Conservation (phyloP, 1,140 invertebrate genomes). For the Lordiphosa stackelbergi region DNA sequence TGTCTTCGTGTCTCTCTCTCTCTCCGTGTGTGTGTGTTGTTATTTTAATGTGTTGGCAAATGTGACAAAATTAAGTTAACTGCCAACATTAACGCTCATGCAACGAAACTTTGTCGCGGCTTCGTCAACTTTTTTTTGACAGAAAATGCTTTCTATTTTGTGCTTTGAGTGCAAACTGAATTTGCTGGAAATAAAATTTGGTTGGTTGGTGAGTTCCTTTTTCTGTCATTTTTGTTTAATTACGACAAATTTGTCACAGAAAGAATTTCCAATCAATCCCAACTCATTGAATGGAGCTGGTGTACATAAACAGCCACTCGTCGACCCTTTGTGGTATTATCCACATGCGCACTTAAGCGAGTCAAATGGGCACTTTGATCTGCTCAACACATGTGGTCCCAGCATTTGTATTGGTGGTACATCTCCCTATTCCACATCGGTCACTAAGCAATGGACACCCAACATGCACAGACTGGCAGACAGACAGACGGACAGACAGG, state of each 20-base stretch:
- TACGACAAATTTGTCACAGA: neutral
- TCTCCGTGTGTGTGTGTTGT: conserved; percentile 23
- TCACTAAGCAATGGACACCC: conserved; percentile 61
- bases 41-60: conserved; percentile 72
- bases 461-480: conserved; percentile 23
- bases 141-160: no score
- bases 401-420: conserved; percentile 4
- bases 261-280: conserved; percentile 18
- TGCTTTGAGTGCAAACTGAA: conserved; percentile 20
- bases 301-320: conserved; percentile 13
- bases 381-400: conserved; percentile 23
- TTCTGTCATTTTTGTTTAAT: no score
- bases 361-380: conserved; percentile 63
- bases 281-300: conserved; percentile 5
- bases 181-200: conserved; percentile 26
- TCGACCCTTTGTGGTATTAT: conserved; percentile 55
- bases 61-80: conserved; percentile 75
- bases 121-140: conserved; percentile 31
- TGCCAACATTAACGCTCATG: conserved; percentile 66
- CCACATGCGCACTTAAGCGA: conserved; percentile 55
- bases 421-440: conserved; percentile 18
- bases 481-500: neutral
- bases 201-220: no score
- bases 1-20: conserved; percentile 11
- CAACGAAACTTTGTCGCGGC: conserved; percentile 41